A percentile compares a stretch with the other conserved stretches of the same genome.
phyloP scores from a whole-genome alignment of 2,888 invertebrate species.

The Phyllotreta cruciferae region DNA sequence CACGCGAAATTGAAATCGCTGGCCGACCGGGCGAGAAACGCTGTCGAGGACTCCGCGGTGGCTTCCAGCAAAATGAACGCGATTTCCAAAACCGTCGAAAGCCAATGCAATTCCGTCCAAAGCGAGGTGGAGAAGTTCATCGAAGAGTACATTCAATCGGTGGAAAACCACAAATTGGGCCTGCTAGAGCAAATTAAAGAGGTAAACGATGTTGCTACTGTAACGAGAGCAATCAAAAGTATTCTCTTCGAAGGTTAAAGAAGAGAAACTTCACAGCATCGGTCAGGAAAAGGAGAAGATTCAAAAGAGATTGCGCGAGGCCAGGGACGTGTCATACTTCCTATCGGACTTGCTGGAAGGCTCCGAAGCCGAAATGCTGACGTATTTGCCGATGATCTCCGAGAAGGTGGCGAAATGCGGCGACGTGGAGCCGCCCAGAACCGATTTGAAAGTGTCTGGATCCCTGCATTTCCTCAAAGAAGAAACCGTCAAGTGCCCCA shows the following conservation, averaged over 20 bases:
- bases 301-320: conserved; percentile 65
- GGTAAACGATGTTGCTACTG: conserved; percentile 4
- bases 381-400: conserved; percentile 70
- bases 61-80: conserved; percentile 64
- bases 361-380: conserved; percentile 75
- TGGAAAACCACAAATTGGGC: conserved; percentile 55
- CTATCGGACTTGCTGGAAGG: conserved; percentile 68
- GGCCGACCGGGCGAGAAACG: conserved; percentile 66
- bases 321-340: conserved; percentile 68
- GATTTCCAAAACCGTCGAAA: conserved; percentile 56
- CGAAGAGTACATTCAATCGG: conserved; percentile 69
- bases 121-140: conserved; percentile 72
- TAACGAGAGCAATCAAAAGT: background rate
- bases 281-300: conserved; percentile 59
- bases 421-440: conserved; percentile 62
- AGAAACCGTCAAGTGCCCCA: conserved; percentile 60
- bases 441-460: conserved; percentile 58
- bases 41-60: conserved; percentile 68
- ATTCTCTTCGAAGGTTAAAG: conserved; percentile 43
- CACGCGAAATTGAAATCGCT: conserved; percentile 67
- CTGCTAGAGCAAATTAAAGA: conserved; percentile 52
- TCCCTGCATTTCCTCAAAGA: conserved; percentile 65
- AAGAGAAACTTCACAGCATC: conserved; percentile 58
- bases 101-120: conserved; percentile 61
- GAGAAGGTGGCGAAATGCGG: conserved; percentile 71